These are phyloP conservation scores for Ips typographus DNA, from an alignment of 1,140 invertebrate species.

Conservation along the genomic window DNA sequence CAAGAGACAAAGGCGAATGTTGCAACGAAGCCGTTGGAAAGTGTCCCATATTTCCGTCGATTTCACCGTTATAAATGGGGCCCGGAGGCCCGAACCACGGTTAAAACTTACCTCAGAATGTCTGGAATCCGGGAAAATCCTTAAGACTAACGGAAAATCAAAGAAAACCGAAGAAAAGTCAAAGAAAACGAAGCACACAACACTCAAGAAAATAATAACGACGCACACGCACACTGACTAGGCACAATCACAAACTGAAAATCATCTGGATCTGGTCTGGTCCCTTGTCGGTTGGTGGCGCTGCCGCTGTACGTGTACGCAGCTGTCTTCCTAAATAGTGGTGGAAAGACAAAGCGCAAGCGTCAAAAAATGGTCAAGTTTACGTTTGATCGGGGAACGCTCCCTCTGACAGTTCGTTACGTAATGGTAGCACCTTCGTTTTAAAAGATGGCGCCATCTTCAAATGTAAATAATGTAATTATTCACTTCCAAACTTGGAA, in stretches of 20 bases:
- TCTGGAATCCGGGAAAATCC: constrained; percentile 19
- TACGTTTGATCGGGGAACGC: too few relatives aligned
- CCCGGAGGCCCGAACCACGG: background rate
- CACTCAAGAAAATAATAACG: constrained; percentile 20
- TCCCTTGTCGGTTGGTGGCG: too few relatives aligned
- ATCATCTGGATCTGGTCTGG: constrained; percentile 20
- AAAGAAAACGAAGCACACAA: constrained; percentile 30
- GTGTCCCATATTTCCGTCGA: constrained; percentile 35
- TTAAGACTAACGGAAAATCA: constrained; percentile 22
- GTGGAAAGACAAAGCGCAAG: too few relatives aligned
- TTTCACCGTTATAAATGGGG: background rate
- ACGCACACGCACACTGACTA: constrained; percentile 17
- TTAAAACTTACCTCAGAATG: constrained; percentile 27
- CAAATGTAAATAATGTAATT: too few relatives aligned
- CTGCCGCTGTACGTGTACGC: too few relatives aligned
- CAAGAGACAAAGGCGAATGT: constrained; percentile 10
- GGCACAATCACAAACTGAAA: constrained; percentile 34
- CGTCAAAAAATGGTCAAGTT: too few relatives aligned
- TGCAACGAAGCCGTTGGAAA: constrained; percentile 21
- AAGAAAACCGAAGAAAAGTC: constrained; percentile 27
- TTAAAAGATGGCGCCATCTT: too few relatives aligned
- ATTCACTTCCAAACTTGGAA: too few relatives aligned
- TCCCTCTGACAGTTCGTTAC: too few relatives aligned
- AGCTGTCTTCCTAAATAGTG: too few relatives aligned
- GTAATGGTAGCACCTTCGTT: too few relatives aligned